These are phyloP conservation scores for Epistrophe eligans DNA, from an alignment of 2,888 invertebrate species.

Conservation along the genomic window DNA sequence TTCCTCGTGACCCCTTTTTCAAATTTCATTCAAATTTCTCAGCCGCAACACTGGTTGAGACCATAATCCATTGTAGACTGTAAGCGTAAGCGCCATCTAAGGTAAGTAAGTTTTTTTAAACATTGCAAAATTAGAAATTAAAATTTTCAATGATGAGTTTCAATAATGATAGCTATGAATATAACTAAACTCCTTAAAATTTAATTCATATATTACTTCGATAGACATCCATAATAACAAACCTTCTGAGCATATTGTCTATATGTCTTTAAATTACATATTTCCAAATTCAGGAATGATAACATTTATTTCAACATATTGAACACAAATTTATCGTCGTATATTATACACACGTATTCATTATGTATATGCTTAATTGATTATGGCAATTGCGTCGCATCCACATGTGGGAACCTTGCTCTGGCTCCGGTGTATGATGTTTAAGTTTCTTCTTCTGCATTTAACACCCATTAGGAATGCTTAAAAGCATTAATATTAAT, in stretches of 20 bases:
- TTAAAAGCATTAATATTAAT: constrained; percentile 62
- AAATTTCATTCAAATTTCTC: too few relatives aligned
- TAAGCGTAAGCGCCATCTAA: too few relatives aligned
- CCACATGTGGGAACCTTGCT: constrained; percentile 26
- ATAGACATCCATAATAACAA: neutral
- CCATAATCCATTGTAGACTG: too few relatives aligned
- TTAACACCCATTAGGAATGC: constrained; percentile 63
- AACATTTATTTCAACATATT: constrained; percentile 22
- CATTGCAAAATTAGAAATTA: too few relatives aligned
- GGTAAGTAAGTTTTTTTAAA: too few relatives aligned
- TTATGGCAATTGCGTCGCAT: constrained; percentile 45
- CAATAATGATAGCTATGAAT: too few relatives aligned
- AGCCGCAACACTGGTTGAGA: too few relatives aligned
- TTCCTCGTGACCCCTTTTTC: too few relatives aligned
- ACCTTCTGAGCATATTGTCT: neutral
- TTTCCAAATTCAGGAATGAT: neutral
- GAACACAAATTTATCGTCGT: constrained; percentile 14
- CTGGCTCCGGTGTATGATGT: neutral
- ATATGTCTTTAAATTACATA: neutral
- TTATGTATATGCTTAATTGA: constrained; percentile 46
- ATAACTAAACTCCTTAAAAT: too few relatives aligned
- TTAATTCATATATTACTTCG: too few relatives aligned
- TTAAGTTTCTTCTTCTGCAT: constrained; percentile 47
- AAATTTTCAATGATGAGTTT: too few relatives aligned
- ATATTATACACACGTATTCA: constrained; percentile 7